Conservation (phyloP, 2,113 vertebrate species). For the Anoura caudifer region DNA sequence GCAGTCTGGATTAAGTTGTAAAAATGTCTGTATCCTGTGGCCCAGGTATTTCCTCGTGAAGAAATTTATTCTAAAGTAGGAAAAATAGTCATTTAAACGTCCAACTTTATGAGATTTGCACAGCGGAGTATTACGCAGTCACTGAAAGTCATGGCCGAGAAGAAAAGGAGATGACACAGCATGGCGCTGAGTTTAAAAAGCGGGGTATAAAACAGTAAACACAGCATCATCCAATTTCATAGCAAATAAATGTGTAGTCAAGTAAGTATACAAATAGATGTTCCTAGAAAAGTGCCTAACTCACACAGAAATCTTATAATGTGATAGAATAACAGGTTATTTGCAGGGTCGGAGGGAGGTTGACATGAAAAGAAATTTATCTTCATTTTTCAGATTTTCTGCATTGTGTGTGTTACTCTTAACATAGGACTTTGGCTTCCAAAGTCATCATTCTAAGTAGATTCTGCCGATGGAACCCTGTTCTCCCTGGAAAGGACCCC, state of each 20-base stretch:
- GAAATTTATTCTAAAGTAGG: background rate
- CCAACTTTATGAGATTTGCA: background rate
- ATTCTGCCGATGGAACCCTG: background rate
- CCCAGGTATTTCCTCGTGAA: background rate
- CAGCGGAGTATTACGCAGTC: background rate
- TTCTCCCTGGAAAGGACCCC: background rate
- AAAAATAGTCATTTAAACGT: background rate
- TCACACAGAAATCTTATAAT: background rate
- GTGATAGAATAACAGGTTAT: background rate
- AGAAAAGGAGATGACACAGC: background rate
- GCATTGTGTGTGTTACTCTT: background rate
- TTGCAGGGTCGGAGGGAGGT: background rate
- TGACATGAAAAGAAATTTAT: background rate
- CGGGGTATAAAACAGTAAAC: background rate
- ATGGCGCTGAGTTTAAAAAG: background rate
- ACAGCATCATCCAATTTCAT: background rate
- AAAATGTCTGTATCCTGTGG: background rate
- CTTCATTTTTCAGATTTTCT: background rate
- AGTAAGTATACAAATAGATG: background rate
- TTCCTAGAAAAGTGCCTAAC: background rate
- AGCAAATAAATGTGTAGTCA: background rate
- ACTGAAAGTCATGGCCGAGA: background rate
- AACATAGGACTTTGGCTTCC: background rate
- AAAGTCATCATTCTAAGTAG: background rate
- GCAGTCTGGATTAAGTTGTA: background rate